phyloP scores from a whole-genome alignment of 2,113 vertebrate genomes.

The Corythornis madagascariensis region DNA sequence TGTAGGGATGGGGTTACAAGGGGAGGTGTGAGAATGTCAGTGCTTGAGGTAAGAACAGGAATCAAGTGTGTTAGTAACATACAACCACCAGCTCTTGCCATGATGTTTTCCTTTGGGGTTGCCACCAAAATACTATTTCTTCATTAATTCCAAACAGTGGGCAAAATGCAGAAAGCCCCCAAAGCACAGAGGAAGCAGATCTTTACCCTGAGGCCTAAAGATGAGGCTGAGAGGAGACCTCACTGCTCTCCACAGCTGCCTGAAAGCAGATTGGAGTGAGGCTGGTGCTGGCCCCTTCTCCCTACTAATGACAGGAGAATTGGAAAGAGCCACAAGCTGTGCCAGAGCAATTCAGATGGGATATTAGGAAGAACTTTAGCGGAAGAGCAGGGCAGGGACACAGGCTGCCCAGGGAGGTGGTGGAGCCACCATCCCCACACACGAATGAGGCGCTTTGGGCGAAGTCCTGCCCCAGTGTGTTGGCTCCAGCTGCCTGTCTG shows the following conservation, averaged over 20 bases:
- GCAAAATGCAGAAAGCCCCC: neutral
- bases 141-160: neutral
- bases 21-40: neutral
- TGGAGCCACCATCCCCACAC: no score
- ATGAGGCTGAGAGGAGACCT: no score
- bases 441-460: fast-evolving
- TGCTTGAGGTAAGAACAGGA: neutral
- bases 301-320: no score
- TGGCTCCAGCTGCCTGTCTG: neutral
- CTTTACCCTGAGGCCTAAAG: no score
- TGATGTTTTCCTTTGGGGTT: neutral
- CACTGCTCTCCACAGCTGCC: no score
- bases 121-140: neutral
- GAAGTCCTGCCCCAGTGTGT: neutral
- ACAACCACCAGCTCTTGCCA: neutral
- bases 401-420: no score
- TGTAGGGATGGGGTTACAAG: neutral
- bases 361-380: no score
- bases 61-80: neutral
- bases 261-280: no score
- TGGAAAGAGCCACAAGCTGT: no score
- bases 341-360: no score
- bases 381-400: no score
- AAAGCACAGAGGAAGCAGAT: neutral
- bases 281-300: no score